Conservation (phyloP, 2,113 vertebrate genomes). For the Gymnobelideus leadbeateri region DNA sequence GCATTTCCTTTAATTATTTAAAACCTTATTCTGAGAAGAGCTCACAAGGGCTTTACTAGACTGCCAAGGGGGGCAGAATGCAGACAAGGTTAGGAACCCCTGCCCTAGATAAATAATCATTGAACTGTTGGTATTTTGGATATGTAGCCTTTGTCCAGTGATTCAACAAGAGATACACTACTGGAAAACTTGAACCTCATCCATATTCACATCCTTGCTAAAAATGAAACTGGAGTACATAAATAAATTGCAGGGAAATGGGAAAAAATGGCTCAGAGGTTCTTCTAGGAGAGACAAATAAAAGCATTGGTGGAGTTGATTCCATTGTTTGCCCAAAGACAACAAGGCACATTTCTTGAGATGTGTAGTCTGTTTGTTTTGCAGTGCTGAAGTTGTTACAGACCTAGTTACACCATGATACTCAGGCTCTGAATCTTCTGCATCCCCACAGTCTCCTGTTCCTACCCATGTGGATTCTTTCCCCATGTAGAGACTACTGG, state of each 20-base stretch:
- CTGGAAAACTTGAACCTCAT: background rate
- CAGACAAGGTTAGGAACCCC: background rate
- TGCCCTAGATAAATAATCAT: background rate
- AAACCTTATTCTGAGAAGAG: background rate
- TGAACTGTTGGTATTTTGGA: background rate
- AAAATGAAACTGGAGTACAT: background rate
- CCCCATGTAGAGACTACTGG: background rate
- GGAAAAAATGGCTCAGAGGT: background rate
- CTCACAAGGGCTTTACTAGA: background rate
- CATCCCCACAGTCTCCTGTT: background rate
- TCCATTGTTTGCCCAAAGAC: background rate
- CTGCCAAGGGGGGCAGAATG: background rate
- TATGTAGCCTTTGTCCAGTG: background rate
- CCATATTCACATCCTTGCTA: constrained; percentile 1
- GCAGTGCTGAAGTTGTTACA: background rate
- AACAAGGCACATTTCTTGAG: background rate
- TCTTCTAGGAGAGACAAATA: background rate
- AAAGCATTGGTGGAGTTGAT: constrained; percentile 1
- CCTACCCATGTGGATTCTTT: background rate
- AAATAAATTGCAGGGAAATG: background rate
- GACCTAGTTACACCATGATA: background rate
- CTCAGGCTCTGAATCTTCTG: background rate
- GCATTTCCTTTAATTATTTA: background rate
- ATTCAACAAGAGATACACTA: background rate
- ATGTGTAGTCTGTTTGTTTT: background rate